Base-by-base conservation (phyloP, 2,797 vertebrate species). In the Notolabrus celidotus region DNA sequence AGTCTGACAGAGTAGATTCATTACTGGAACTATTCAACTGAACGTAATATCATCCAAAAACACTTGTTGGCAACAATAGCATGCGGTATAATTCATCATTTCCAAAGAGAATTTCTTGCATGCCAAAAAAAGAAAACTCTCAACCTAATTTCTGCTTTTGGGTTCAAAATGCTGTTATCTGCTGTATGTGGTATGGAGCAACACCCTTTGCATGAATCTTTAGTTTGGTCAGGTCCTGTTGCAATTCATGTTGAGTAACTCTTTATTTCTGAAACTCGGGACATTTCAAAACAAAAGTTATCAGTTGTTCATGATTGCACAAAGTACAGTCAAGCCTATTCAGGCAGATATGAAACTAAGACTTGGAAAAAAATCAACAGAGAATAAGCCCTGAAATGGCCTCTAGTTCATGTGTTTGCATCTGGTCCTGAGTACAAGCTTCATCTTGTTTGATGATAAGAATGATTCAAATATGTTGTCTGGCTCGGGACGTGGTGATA, bases 371-470 rank as follows among this genome's bases (percentile, higher is more conserved):
- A 15, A 54, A 72, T 46, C 22, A 63, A 14, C 8, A 0, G 42
- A 60, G n/a, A 51, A 36, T 20, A 17, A 22, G 20, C 2, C 20
- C 31, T 23, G 34, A 64, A 67, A 38, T 16, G 10, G 12, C 7
- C 16, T n/a, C n/a, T n/a, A n/a, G n/a, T n/a, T n/a, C n/a, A n/a
- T n/a, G n/a, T 51, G 22, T 62, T 49, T 52, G 23, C 7, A 52
- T 66, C 66, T 71, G 49, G 47, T 74, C 23, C 36, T 56, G 19
- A 34, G 58, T n/a, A 65, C 80, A 82, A 34, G 43, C 76, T 71
- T 31, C 10, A 67, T 83, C 72, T 79, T 62, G 75, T 71, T 65
- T 58, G 66, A 33, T 62, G 68, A 72, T 64, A 56, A 69, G 33
- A 53, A 36, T 51, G 54, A 38, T 42, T 42, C 42, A 36, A 16